Conservation (phyloP, 2,797 vertebrate species). For the Lepilemur ruficaudatus region DNA sequence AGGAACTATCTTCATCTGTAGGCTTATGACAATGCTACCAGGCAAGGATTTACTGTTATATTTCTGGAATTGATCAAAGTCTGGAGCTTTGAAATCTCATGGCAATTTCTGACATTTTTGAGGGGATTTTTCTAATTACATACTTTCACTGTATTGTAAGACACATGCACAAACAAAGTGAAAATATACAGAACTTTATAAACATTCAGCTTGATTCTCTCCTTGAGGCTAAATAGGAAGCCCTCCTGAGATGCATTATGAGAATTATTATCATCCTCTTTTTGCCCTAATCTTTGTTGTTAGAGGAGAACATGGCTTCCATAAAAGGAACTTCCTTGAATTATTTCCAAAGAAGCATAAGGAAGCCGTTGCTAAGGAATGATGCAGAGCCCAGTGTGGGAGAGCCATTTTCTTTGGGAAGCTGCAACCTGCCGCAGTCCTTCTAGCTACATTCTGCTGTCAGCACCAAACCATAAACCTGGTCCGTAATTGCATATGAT, state of each 20-base stretch:
- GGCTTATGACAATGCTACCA: not conserved
- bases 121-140: not conserved
- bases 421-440: not conserved
- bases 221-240: not conserved
- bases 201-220: not conserved
- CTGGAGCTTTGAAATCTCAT: not conserved
- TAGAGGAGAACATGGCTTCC: not conserved
- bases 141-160: not conserved
- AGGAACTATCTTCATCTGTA: not conserved
- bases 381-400: not conserved
- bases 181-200: not conserved
- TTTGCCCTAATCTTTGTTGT: not conserved
- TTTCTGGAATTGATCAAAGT: not conserved
- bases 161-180: not conserved
- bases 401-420: not conserved
- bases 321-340: not conserved
- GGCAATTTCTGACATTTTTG: not conserved
- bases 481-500: not conserved
- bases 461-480: not conserved
- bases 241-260: not conserved
- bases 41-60: not conserved
- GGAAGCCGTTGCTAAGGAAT: not conserved
- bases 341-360: conserved; percentile 22
- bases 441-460: not conserved
- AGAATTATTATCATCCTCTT: not conserved